Conservation (phyloP, 2,113 vertebrate species). For the Dromiciops gliroides region DNA sequence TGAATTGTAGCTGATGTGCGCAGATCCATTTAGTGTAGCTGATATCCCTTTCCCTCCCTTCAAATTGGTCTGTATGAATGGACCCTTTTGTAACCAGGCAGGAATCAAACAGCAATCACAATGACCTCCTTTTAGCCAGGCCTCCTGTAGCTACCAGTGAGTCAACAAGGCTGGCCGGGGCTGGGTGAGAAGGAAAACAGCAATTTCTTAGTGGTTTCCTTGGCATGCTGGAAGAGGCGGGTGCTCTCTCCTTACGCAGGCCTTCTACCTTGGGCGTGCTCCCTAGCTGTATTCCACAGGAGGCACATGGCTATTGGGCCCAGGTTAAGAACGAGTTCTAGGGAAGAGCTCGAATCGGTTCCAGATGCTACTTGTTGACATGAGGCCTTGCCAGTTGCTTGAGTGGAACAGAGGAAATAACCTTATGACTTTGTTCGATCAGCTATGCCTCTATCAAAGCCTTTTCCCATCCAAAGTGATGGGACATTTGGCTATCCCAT, state of each 20-base stretch:
- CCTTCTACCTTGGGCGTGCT: background rate
- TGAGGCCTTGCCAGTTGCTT: conserved; percentile 14
- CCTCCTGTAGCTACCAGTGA: conserved; percentile 64
- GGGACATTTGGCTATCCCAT: background rate
- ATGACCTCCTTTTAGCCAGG: conserved; percentile 82
- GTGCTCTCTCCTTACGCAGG: conserved; percentile 52
- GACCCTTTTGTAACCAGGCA: conserved; percentile 80
- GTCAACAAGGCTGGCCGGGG: conserved; percentile 62
- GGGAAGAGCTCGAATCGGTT: background rate
- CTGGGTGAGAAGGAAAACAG: conserved; percentile 82
- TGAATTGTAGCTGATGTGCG: conserved; percentile 72
- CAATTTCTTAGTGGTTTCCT: conserved; percentile 85
- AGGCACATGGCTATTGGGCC: accelerated
- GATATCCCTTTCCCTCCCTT: conserved; percentile 79
- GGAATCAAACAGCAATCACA: conserved; percentile 79
- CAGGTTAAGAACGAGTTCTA: background rate
- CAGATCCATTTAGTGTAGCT: conserved; percentile 68
- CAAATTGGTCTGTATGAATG: conserved; percentile 80
- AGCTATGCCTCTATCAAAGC: background rate
- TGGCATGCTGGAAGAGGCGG: conserved; percentile 70
- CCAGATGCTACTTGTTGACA: background rate
- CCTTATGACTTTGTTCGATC: background rate
- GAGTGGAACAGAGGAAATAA: background rate
- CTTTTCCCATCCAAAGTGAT: background rate
- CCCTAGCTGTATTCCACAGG: conserved; percentile 36